Conservation (phyloP, 2,113 vertebrate species). For the Hepsetus odoe region DNA sequence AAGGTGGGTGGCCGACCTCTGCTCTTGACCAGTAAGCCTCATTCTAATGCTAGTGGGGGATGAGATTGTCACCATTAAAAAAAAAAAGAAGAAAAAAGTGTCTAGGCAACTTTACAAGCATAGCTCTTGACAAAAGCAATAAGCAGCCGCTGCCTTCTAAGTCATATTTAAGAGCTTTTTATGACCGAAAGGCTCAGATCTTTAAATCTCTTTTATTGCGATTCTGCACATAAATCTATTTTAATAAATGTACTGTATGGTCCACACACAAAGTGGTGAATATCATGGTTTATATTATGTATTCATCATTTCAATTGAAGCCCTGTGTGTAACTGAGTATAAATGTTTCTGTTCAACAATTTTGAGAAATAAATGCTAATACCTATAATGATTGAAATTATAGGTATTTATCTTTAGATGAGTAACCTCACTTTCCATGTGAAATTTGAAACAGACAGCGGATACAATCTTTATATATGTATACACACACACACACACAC, state of each 20-base stretch:
- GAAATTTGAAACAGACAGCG: too few relatives aligned
- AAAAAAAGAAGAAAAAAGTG: conserved; percentile 21
- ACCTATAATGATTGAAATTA: too few relatives aligned
- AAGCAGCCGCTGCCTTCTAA: conserved; percentile 1
- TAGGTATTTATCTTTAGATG: too few relatives aligned
- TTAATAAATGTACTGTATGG: background rate
- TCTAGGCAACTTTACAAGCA: conserved; percentile 35
- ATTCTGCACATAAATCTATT: background rate
- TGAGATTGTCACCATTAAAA: conserved; percentile 34
- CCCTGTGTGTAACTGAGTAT: too few relatives aligned
- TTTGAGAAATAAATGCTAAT: too few relatives aligned
- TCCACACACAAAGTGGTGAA: background rate
- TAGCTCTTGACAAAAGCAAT: conserved; percentile 6
- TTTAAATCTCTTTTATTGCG: background rate
- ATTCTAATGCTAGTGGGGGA: conserved; percentile 53
- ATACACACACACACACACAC: background rate
- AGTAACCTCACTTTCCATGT: too few relatives aligned
- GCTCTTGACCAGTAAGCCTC: conserved; percentile 53
- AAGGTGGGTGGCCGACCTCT: conserved; percentile 64
- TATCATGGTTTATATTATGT: too few relatives aligned
- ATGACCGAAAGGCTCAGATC: background rate
- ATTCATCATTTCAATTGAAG: too few relatives aligned
- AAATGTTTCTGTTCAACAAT: too few relatives aligned
- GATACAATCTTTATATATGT: too few relatives aligned
- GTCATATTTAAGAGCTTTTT: conserved; percentile 20